Evolutionary conservation across 2,113 vertebrate species (phyloP).

Genomic region (Eupsittula cactorum): DNA sequence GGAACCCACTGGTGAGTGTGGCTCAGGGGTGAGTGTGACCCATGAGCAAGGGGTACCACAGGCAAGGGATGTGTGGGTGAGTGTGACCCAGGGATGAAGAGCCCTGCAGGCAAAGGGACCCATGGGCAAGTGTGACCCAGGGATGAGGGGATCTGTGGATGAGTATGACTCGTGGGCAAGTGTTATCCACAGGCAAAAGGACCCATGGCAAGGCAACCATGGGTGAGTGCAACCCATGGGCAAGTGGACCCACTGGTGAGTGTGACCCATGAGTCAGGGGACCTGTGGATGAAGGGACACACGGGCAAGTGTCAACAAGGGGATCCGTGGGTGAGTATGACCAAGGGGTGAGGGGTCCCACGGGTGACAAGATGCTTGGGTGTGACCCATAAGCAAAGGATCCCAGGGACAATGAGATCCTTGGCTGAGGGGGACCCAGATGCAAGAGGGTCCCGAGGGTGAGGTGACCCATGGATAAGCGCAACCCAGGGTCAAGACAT

Average conservation of each 20-base stretch:
- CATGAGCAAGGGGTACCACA: background rate
- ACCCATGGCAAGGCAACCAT: background rate
- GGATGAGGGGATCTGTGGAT: background rate
- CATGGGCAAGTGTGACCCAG: background rate
- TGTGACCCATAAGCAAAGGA: rapidly evolving
- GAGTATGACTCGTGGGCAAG: rapidly evolving
- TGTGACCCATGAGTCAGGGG: rapidly evolving
- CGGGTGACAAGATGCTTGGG: rapidly evolving
- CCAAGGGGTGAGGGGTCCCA: too few relatives aligned
- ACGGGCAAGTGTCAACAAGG: background rate
- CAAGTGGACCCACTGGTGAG: background rate
- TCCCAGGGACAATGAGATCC: background rate
- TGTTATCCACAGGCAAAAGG: background rate
- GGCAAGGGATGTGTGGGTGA: background rate
- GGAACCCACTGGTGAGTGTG: background rate
- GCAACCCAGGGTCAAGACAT: background rate
- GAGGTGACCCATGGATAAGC: background rate
- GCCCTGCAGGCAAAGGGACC: background rate
- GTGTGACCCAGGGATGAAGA: background rate
- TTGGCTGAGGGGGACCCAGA: background rate
- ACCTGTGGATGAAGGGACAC: background rate
- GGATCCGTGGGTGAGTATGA: background rate
- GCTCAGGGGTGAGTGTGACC: background rate
- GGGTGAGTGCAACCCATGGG: background rate
- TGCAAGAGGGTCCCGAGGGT: too few relatives aligned